A percentile compares a stretch with the other conserved stretches of the same genome.
These are phyloP conservation scores for Mormyrus lacerda DNA, from an alignment of 2,113 vertebrate genomes.

Conservation along the genomic window DNA sequence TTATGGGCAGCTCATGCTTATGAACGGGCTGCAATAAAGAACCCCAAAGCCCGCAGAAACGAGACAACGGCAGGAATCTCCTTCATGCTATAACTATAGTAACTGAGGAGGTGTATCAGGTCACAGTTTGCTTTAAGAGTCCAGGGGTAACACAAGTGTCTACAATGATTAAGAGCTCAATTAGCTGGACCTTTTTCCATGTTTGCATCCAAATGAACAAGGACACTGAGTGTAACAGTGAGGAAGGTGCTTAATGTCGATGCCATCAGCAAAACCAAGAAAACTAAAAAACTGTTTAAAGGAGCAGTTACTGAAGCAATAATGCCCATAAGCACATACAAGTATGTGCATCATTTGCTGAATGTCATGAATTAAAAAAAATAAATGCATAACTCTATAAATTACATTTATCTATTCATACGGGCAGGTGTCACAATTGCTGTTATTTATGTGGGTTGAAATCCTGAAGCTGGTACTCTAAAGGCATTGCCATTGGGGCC, in stretches of 20 bases:
- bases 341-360: neutral
- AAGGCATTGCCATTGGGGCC: neutral
- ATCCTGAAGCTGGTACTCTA: neutral
- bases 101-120: neutral
- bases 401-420: neutral
- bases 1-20: neutral
- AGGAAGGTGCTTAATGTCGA: neutral
- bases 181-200: neutral
- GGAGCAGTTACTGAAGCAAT: neutral
- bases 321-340: neutral
- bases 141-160: neutral
- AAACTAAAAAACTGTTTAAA: neutral
- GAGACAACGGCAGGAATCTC: neutral
- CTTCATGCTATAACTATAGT: neutral
- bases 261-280: neutral
- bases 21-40: neutral
- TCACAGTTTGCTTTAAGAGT: neutral
- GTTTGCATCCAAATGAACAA: neutral
- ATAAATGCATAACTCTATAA: neutral
- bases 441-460: neutral
- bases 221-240: neutral
- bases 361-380: neutral
- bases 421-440: neutral
- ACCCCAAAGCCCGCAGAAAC: neutral
- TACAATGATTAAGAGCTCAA: neutral